These are phyloP conservation scores for Sylvicola cinctus DNA, from an alignment of 2,888 invertebrate species.

Conservation along the genomic window DNA sequence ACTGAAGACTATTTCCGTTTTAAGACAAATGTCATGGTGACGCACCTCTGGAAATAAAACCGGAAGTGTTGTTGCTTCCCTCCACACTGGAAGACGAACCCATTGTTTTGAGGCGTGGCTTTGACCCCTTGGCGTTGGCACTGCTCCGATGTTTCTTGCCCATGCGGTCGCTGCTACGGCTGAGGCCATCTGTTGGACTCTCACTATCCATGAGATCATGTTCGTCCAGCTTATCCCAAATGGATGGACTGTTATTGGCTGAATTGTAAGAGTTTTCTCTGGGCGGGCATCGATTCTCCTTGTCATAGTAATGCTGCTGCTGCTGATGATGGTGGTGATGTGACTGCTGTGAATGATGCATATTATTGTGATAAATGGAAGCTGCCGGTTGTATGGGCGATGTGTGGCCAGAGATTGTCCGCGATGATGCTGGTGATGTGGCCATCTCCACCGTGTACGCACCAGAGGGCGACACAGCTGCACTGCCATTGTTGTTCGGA, in stretches of 20 bases:
- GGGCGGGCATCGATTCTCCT: too few relatives aligned
- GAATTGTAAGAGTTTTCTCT: too few relatives aligned
- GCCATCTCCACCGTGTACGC: too few relatives aligned
- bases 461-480: too few relatives aligned
- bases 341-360: conserved; percentile 4
- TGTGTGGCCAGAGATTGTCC: too few relatives aligned
- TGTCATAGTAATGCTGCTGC: too few relatives aligned
- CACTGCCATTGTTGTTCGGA: too few relatives aligned
- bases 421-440: too few relatives aligned
- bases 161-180: conserved; percentile 5
- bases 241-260: too few relatives aligned
- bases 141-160: conserved; percentile 22
- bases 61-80: conserved; percentile 29
- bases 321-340: conserved; percentile 4
- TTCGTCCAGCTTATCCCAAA: too few relatives aligned
- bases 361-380: not conserved
- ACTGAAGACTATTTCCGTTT: too few relatives aligned
- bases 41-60: conserved; percentile 33
- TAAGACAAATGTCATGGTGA: conserved; percentile 7
- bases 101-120: conserved; percentile 25
- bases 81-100: conserved; percentile 26
- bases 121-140: conserved; percentile 22
- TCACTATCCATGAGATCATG: not conserved
- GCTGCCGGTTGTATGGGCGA: too few relatives aligned
- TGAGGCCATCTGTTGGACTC: conserved; percentile 11